phyloP scores from a whole-genome alignment of 2,888 invertebrate genomes.

The Capitulum mitella region DNA sequence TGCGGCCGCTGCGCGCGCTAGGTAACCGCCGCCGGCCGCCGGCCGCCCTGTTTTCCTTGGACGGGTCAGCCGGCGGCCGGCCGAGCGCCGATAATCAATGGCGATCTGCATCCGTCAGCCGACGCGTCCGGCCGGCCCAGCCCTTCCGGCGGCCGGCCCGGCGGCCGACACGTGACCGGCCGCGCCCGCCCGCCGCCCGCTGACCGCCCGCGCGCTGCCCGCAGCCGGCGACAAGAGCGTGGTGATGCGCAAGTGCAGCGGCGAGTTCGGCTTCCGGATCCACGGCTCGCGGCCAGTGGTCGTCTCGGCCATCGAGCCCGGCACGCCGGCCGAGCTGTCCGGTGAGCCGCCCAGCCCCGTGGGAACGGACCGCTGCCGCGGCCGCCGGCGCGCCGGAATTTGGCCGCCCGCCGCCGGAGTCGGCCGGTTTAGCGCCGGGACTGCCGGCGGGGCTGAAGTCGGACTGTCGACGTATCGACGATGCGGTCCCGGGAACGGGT shows the following conservation, averaged over 20 bases:
- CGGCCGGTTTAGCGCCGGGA: no score
- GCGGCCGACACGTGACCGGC: not conserved
- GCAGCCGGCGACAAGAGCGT: constrained; percentile 83
- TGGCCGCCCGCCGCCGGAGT: no score
- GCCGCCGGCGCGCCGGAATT: no score
- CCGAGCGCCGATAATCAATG: no score
- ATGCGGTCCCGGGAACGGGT: no score
- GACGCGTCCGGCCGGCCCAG: not conserved
- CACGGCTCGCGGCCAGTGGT: constrained; percentile 94
- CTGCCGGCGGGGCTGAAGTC: no score
- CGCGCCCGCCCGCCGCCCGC: no score
- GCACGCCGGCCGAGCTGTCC: constrained; percentile 85
- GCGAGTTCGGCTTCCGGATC: constrained; percentile 90
- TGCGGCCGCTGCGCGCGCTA: not conserved
- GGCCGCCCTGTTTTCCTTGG: no score
- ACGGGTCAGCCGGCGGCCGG: no score
- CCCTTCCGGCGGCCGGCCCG: not conserved
- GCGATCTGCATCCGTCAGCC: not conserved
- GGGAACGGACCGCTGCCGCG: no score
- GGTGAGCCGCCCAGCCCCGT: constrained; percentile 42
- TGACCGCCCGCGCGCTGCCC: constrained; percentile 40
- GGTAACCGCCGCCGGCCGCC: not conserved
- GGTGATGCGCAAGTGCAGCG: constrained; percentile 64
- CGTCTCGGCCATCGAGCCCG: constrained; percentile 88
- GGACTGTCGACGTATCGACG: no score